Base-by-base conservation (phyloP, 2,113 vertebrate genomes). In the Lucifuga dentata region DNA sequence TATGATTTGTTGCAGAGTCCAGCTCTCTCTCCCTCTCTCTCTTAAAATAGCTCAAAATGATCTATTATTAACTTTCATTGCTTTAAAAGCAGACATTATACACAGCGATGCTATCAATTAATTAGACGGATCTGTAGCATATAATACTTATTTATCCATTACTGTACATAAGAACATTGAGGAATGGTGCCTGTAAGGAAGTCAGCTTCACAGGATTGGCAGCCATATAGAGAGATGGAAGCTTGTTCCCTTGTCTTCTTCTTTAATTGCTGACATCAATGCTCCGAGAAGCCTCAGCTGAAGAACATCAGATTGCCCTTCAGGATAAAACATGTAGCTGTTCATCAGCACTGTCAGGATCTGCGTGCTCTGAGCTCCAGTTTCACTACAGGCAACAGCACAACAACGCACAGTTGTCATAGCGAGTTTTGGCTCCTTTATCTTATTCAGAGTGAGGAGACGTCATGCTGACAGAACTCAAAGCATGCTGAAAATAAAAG, bases 401-500 rank as follows among this genome's bases (percentile, higher is more conserved):
- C 61, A 71, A 50, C 65, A 69, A 49, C 74, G 35, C 6, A 3
- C 23, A 51, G 46, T 39, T 67, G 64, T 80, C 73, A 75, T 13
- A 26, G 40, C 23, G 39, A 66, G 62, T 78, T 77, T 44, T 33
- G 13, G 29, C 19, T 58, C 23, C 59, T 69, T 80, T 11, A 64
- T 70, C 53, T 59, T 20, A 50, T 45, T 76, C 49, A 41, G 52
- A 75, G 58, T 16, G n/a, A 56, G 11, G 61, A 62, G 55, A 74
- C 19, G 36, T 15, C 41, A 29, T 57, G 19, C 57, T 69, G 67
- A 78, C 53, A 57, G 46, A 5, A 1, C 61, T 76, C 40, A 24
- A 48, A 74, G 70, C n/a, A 8, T n/a, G 35, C 48, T 74, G 39
- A 50, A 68, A 70, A 75, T 82, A 62, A 74, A 77, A 66, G 21